Evolutionary conservation across 2,797 vertebrate species (phyloP).

Genomic region (Rhincodon typus): DNA sequence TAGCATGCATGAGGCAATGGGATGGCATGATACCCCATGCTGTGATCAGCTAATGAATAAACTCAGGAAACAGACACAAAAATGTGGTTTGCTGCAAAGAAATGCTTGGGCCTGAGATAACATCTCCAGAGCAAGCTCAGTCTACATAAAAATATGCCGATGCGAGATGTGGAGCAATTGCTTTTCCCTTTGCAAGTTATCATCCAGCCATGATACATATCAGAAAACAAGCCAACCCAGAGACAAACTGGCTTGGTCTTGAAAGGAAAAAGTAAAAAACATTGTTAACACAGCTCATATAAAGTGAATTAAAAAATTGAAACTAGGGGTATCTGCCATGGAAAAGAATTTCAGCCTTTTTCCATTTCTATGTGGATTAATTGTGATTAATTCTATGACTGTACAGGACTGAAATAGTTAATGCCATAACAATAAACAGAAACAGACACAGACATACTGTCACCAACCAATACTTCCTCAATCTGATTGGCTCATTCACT

Average conservation of each 20-base stretch:
- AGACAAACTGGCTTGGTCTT: constrained; percentile 23
- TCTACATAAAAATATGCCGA: constrained; percentile 32
- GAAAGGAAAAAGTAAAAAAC: constrained; percentile 15
- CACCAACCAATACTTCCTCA: constrained; percentile 50
- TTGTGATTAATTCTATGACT: not conserved
- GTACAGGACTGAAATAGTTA: constrained; percentile 24
- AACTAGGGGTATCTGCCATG: not conserved
- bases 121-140: constrained; percentile 28
- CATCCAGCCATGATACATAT: constrained; percentile 34
- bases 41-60: constrained; percentile 28
- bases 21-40: not conserved
- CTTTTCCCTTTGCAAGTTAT: constrained; percentile 25
- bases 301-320: not conserved
- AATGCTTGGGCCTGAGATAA: constrained; percentile 27
- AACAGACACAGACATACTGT: constrained; percentile 52
- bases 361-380: not conserved
- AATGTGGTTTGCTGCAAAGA: constrained; percentile 36
- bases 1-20: not conserved
- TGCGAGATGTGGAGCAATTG: constrained; percentile 15
- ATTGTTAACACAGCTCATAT: not conserved
- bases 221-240: constrained; percentile 30
- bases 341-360: constrained; percentile 6
- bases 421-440: constrained; percentile 48
- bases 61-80: constrained; percentile 33
- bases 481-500: constrained; percentile 49